Conservation (phyloP, 2,797 vertebrate species). For the Micrastur ruficollis region DNA sequence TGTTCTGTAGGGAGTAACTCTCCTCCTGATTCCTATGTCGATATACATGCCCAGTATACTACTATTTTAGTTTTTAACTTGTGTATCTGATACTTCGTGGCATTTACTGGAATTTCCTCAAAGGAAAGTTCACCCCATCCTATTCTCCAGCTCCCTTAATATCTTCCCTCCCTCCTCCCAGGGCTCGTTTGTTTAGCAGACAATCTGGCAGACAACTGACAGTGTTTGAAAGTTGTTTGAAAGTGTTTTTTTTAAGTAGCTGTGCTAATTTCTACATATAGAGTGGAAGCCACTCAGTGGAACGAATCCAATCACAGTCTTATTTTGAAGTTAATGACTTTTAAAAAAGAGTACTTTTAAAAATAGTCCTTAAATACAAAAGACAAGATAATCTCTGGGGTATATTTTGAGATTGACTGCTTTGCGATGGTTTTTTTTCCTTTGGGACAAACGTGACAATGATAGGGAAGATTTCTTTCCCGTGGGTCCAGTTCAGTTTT, state of each 20-base stretch:
- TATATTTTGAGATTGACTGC: neutral
- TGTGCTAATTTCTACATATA: neutral
- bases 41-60: neutral
- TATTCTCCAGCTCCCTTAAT: neutral
- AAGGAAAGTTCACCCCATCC: neutral
- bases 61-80: neutral
- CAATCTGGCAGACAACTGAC: neutral
- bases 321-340: neutral
- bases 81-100: neutral
- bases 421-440: neutral
- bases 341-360: neutral
- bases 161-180: neutral
- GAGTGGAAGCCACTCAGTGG: neutral
- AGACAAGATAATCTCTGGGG: neutral
- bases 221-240: neutral
- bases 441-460: neutral
- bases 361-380: neutral
- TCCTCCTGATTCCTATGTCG: rapidly evolving
- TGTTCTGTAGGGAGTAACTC: neutral
- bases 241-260: neutral
- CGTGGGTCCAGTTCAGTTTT: neutral
- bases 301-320: neutral
- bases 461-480: neutral
- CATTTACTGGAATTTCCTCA: conserved; percentile 7
- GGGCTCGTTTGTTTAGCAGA: neutral